Conservation (phyloP, 2,113 vertebrate genomes). For the Hemichromis elongatus region DNA sequence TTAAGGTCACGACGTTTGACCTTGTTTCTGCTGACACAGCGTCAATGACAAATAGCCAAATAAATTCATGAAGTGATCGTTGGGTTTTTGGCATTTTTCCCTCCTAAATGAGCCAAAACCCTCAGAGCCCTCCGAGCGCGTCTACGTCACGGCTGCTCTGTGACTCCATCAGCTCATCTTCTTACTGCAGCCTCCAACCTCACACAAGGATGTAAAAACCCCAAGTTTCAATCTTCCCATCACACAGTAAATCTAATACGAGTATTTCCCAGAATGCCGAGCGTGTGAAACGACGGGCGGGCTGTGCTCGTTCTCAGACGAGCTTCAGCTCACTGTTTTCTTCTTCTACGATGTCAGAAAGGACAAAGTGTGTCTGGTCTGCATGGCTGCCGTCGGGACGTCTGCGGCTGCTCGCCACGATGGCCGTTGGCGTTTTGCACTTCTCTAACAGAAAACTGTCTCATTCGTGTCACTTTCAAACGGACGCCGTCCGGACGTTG, state of each 20-base stretch:
- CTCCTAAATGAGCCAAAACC: not conserved
- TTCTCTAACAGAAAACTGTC: not conserved
- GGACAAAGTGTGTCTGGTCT: not conserved
- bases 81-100: not conserved
- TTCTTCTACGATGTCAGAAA: not conserved
- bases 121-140: not conserved
- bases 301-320: not conserved
- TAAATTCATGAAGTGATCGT: no score
- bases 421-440: not conserved
- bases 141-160: not conserved
- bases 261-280: not conserved
- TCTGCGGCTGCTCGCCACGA: no score
- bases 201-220: not conserved
- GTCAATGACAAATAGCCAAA: not conserved
- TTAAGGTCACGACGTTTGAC: not conserved
- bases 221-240: not conserved
- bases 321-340: not conserved
- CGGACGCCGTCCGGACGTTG: not conserved
- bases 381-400: not conserved
- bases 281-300: not conserved
- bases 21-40: not conserved
- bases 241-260: not conserved
- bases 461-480: not conserved
- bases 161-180: not conserved
- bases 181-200: not conserved